Evolutionary conservation across 2,888 invertebrate species (phyloP), one percentile per base, ranked within the genome.

Genomic region (Hemistola chrysoprasaria): DNA sequence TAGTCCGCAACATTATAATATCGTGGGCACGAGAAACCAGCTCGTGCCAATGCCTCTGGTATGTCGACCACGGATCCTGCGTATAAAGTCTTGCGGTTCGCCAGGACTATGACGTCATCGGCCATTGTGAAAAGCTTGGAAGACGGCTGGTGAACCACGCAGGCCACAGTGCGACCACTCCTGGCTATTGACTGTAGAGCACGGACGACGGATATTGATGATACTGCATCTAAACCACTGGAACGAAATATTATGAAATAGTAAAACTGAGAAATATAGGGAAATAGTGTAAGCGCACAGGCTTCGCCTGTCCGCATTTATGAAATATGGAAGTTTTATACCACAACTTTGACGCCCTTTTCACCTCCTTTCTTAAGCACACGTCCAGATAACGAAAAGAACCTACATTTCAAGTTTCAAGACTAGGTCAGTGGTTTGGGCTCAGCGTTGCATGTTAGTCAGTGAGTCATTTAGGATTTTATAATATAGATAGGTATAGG

Each of bases 1-100:
- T 92, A 95, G 77, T 95, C 95, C 6, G 94, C 94, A 45, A 94
- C 92, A 64, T 95, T 95, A 75, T 95, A 95, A 77, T 93, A 95
- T 50, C 91, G 90, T 0, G 95, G 95, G 60, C 95, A 95, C 0
- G 76, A 65, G 42, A 92, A 91, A 1, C 91, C 92, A 28, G 92
- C 91, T 20, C 85, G 78, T 3, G 78, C 74, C 16, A 95, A 85
- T 20, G 91, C 90, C 0, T 89, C 85, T 1, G 95, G 87, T 7
- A 95, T 78, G 21, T 91, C 90, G 1, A 73, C 67, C 1, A 92
- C 83, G 0, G 92, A 81, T 0, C 95, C 95, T 7, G 92, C 91
- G 65, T 94, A 95, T 8, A 94, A 78, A 27, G 92, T 92, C 53
- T 90, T 90, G 1, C 95, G 95, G 31, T 90, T 90, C 1, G 93